Evolutionary conservation across 2,797 vertebrate genomes (phyloP).

Genomic region (Diplodus sargus): DNA sequence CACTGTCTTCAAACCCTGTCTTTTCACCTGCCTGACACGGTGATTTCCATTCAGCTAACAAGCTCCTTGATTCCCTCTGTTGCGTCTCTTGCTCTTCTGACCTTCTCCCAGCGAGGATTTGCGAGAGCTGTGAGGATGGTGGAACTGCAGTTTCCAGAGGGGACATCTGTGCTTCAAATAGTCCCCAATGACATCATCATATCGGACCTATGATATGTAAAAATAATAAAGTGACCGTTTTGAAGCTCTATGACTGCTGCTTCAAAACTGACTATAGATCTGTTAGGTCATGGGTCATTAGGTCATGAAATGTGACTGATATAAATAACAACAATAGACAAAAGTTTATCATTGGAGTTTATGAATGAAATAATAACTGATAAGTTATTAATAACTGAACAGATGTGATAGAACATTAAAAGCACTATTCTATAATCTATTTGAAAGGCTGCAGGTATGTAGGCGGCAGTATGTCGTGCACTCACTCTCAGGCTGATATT

Average conservation of each 20-base stretch:
- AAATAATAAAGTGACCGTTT: background rate
- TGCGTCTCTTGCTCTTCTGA: background rate
- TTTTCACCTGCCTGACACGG: constrained; percentile 46
- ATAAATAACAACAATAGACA: background rate
- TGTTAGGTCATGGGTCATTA: no score
- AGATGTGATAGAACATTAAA: background rate
- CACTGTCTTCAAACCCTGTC: constrained; percentile 26
- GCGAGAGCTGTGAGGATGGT: background rate
- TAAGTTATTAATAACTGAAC: background rate
- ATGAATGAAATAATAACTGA: background rate
- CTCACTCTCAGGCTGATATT: background rate
- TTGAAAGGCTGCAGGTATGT: background rate
- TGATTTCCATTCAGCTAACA: constrained; percentile 6
- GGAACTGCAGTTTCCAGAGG: background rate
- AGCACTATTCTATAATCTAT: background rate
- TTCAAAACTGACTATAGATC: background rate
- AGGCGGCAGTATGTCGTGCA: no score
- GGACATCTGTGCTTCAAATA: background rate
- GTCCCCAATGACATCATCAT: background rate
- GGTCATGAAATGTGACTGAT: background rate
- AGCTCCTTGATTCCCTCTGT: background rate
- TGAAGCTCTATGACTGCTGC: constrained; percentile 1
- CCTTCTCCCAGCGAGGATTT: background rate
- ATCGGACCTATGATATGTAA: background rate
- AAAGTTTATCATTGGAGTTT: no score